These are phyloP conservation scores for Pectinophora gossypiella DNA, from an alignment of 1,140 invertebrate genomes.

Conservation along the genomic window DNA sequence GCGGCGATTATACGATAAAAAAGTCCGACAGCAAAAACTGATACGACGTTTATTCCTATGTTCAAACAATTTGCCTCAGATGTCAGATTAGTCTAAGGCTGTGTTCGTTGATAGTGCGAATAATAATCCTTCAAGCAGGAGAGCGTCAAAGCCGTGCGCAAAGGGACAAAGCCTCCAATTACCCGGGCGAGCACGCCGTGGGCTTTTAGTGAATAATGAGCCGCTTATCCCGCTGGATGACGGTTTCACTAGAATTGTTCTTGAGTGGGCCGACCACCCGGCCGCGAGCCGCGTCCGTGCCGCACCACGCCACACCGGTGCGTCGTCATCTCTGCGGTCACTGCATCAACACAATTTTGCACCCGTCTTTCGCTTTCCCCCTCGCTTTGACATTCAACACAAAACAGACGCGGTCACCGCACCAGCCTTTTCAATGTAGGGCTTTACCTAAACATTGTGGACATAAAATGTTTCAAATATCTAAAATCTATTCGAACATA, in stretches of 20 bases:
- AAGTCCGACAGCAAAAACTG: constrained; percentile 28
- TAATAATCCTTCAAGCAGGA: constrained; percentile 49
- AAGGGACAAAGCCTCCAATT: constrained; percentile 71
- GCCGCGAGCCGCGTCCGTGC: constrained; percentile 1
- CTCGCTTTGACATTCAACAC: constrained; percentile 56
- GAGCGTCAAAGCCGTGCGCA: constrained; percentile 51
- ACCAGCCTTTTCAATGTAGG: constrained; percentile 1
- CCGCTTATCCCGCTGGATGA: constrained; percentile 60
- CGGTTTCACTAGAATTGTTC: constrained; percentile 57
- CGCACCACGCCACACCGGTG: neutral
- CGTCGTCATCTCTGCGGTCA: constrained; percentile 30
- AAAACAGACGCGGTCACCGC: constrained; percentile 47
- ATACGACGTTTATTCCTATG: constrained; percentile 28
- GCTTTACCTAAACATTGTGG: no score
- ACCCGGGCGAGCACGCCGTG: constrained; percentile 63
- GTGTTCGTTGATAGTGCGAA: constrained; percentile 54
- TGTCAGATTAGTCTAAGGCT: constrained; percentile 55
- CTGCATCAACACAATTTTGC: constrained; percentile 56
- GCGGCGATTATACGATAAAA: constrained; percentile 10
- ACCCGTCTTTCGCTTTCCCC: constrained; percentile 32
- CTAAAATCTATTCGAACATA: no score
- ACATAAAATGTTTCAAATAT: no score
- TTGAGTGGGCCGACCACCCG: constrained; percentile 37
- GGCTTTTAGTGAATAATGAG: constrained; percentile 74
- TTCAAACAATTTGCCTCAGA: constrained; percentile 40